These are phyloP conservation scores for Thripadectes ignobilis DNA, from an alignment of 2,797 vertebrate genomes.

Conservation along the genomic window DNA sequence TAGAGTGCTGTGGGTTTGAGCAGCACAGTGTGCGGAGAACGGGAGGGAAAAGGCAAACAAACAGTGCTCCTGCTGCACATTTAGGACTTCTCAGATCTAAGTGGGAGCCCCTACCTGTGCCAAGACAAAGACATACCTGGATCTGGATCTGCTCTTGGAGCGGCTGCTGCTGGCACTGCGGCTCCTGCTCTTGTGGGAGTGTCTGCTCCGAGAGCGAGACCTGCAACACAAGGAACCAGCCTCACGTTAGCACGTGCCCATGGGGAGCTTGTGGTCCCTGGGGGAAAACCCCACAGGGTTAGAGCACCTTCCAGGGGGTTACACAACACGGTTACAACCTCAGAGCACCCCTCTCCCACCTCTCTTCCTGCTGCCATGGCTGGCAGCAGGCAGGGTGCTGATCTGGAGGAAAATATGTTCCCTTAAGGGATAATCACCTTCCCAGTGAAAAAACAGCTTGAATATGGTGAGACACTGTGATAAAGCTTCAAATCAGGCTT, in stretches of 20 bases:
- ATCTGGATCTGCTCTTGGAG: slow-evolving; percentile 84
- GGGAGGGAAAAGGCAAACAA: not conserved
- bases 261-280: accelerated
- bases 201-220: slow-evolving; percentile 92
- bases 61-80: not conserved
- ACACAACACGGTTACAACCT: not conserved
- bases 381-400: not conserved
- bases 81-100: not conserved
- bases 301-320: not conserved
- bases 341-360: not conserved
- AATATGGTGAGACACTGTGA: not conserved
- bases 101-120: not conserved
- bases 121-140: slow-evolving; percentile 79
- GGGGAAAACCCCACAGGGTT: accelerated
- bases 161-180: slow-evolving; percentile 89
- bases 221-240: slow-evolving; percentile 66
- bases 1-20: not conserved
- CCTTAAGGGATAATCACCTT: not conserved
- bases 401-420: not conserved
- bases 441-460: not conserved
- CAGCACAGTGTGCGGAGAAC: accelerated
- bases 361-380: not conserved
- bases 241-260: not conserved
- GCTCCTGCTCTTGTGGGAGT: slow-evolving; percentile 92
- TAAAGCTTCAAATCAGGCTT: not conserved